These are phyloP conservation scores for Mactromeris polynyma DNA, from an alignment of 2,888 invertebrate genomes.

Conservation along the genomic window DNA sequence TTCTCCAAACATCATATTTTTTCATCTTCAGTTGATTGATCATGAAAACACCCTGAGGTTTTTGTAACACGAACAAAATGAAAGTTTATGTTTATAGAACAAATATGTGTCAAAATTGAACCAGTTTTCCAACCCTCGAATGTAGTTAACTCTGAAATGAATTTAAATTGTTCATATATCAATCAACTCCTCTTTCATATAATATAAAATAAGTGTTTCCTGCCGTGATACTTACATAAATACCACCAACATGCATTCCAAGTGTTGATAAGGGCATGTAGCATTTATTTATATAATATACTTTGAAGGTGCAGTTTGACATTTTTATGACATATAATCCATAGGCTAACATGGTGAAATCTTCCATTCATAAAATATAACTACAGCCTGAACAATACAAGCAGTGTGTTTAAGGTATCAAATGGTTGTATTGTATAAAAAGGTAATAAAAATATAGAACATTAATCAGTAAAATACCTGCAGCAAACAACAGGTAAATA, in stretches of 20 bases:
- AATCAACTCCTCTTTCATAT: background rate
- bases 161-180: background rate
- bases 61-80: too few relatives aligned
- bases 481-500: background rate
- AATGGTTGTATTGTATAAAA: background rate
- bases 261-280: background rate
- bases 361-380: constrained; percentile 9
- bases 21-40: too few relatives aligned
- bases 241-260: background rate
- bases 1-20: too few relatives aligned
- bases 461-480: constrained; percentile 13
- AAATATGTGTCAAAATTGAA: too few relatives aligned
- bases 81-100: too few relatives aligned
- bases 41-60: too few relatives aligned
- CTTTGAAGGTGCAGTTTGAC: constrained; percentile 10
- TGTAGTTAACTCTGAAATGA: too few relatives aligned
- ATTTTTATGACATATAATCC: constrained; percentile 11
- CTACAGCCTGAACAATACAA: background rate
- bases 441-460: background rate
- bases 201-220: background rate
- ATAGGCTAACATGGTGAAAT: background rate
- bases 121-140: too few relatives aligned
- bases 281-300: background rate
- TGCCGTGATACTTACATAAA: background rate
- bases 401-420: background rate